phyloP scores from a whole-genome alignment of 2,797 vertebrate genomes.

The Typhlichthys subterraneus region DNA sequence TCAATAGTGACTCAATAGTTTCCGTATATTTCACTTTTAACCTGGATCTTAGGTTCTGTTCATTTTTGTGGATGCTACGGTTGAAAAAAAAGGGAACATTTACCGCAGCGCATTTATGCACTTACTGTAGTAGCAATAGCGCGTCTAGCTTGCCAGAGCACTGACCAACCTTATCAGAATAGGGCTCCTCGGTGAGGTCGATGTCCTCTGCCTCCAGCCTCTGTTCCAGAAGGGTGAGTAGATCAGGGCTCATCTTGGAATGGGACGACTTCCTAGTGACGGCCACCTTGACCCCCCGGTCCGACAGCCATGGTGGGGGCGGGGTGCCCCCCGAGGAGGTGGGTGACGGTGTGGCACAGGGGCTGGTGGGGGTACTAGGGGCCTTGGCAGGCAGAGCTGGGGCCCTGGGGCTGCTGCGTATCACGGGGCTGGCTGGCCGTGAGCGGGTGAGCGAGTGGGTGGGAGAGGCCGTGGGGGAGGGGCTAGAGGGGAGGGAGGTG shows the following conservation, averaged over 20 bases:
- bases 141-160: not conserved
- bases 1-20: too few species aligned
- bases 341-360: conserved; percentile 52
- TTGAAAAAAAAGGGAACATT: too few species aligned
- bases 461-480: conserved; percentile 63
- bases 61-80: too few species aligned
- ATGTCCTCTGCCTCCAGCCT: conserved; percentile 88
- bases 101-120: too few species aligned
- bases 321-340: conserved; percentile 60
- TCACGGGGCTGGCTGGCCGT: conserved; percentile 66
- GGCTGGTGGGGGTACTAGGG: conserved; percentile 67
- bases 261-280: conserved; percentile 84
- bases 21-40: too few species aligned
- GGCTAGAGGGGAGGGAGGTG: conserved; percentile 68
- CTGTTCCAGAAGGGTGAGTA: conserved; percentile 86
- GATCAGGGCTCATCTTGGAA: conserved; percentile 81
- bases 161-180: conserved; percentile 91
- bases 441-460: conserved; percentile 64
- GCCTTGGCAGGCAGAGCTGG: conserved; percentile 70
- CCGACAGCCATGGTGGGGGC: conserved; percentile 87
- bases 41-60: too few species aligned
- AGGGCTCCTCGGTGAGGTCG: conserved; percentile 95
- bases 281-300: conserved; percentile 82
- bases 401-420: conserved; percentile 51
- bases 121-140: too few species aligned